These are phyloP conservation scores for Myrmecobius fasciatus DNA, from an alignment of 2,113 vertebrate species.

Conservation along the genomic window DNA sequence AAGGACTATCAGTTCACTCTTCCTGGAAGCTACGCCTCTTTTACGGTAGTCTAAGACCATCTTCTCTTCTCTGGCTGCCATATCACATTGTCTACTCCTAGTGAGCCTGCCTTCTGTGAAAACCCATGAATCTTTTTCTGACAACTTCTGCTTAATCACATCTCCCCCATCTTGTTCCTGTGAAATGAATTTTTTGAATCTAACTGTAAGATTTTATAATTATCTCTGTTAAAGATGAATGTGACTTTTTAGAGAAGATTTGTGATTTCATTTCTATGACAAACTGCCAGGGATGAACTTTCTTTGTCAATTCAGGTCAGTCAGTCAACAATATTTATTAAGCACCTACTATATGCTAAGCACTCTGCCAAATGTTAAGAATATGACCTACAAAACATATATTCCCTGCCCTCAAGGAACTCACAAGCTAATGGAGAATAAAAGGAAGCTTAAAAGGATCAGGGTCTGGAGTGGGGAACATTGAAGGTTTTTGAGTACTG, in stretches of 20 bases:
- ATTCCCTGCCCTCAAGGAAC: neutral
- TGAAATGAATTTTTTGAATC: neutral
- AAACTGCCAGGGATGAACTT: neutral
- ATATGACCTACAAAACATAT: neutral
- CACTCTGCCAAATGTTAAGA: neutral
- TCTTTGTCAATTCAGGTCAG: neutral
- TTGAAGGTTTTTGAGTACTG: neutral
- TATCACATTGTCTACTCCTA: neutral
- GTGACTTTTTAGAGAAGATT: neutral
- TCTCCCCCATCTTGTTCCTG: neutral
- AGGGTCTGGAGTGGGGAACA: neutral
- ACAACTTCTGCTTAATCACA: neutral
- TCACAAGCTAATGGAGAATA: neutral
- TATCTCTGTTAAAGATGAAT: neutral
- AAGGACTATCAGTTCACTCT: neutral
- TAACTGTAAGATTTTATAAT: slow-evolving; percentile 3
- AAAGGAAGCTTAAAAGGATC: neutral
- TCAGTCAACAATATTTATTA: neutral
- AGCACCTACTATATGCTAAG: neutral
- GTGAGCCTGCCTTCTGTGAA: neutral
- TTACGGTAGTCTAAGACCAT: neutral
- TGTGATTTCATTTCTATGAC: neutral
- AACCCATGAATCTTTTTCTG: neutral
- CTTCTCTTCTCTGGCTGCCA: neutral
- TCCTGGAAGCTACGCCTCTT: neutral